Percentiles rank a stretch among this genome's conserved stretches.
Evolutionary conservation across 1,140 invertebrate species (phyloP).

Genomic region (Ctenoplectra terminalis): DNA sequence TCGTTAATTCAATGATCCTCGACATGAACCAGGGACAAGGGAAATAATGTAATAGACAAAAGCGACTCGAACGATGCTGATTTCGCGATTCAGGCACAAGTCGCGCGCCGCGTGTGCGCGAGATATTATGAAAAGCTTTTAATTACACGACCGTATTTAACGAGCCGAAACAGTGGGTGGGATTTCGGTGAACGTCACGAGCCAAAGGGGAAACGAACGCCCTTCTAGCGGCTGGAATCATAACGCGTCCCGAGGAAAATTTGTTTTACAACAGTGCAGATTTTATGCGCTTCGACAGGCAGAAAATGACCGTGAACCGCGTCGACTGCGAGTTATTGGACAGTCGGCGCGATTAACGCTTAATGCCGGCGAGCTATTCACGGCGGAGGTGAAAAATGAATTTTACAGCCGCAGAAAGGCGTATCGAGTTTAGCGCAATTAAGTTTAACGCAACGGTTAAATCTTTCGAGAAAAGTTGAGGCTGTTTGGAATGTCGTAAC

Average conservation of each 20-base stretch:
- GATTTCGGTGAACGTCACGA: slow-evolving; percentile 43
- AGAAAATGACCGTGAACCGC: slow-evolving; percentile 4
- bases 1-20: slow-evolving; percentile 41
- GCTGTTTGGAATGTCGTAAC: neutral
- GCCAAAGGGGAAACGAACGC: neutral
- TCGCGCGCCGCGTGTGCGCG: slow-evolving; percentile 26
- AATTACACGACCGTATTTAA: slow-evolving; percentile 62
- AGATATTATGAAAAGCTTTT: slow-evolving; percentile 53
- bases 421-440: neutral
- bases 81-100: too few species aligned
- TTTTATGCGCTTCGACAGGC: slow-evolving; percentile 13
- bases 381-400: neutral
- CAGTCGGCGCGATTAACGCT: neutral
- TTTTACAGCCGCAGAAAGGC: neutral
- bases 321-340: slow-evolving; percentile 3
- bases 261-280: slow-evolving; percentile 14
- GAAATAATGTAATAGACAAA: slow-evolving; percentile 13
- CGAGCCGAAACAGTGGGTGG: slow-evolving; percentile 45
- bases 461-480: neutral
- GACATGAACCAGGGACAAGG: neutral
- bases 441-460: neutral
- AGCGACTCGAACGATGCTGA: slow-evolving; percentile 29
- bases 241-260: slow-evolving; percentile 33
- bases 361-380: neutral
- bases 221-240: neutral